Evolutionary conservation across 1,140 invertebrate genomes (phyloP).

Genomic region (Heliconius himera): DNA sequence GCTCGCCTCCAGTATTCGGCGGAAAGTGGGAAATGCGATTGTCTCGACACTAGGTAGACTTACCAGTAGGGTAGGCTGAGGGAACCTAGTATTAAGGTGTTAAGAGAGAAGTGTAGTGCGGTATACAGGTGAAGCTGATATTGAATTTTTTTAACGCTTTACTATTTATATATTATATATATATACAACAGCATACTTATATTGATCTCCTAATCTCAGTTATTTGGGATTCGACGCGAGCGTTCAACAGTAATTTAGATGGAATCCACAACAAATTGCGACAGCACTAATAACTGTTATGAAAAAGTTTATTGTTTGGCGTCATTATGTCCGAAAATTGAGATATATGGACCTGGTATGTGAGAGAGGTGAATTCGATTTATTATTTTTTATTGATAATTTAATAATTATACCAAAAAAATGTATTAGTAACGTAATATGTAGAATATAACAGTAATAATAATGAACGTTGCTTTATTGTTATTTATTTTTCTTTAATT

Average conservation of each 20-base stretch:
- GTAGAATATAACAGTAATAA: too few species aligned
- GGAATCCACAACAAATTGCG: slow-evolving; percentile 13
- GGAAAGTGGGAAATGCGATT: too few species aligned
- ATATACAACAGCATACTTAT: not conserved
- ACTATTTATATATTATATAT: not conserved
- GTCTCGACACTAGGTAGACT: too few species aligned
- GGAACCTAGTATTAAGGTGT: too few species aligned
- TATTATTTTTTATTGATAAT: not conserved
- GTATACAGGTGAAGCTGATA: too few species aligned
- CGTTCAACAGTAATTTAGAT: slow-evolving; percentile 6
- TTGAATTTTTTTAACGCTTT: too few species aligned
- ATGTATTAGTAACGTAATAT: too few species aligned
- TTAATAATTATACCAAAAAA: not conserved
- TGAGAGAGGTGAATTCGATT: not conserved
- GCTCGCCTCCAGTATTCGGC: too few species aligned
- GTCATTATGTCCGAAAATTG: not conserved
- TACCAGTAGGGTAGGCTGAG: too few species aligned
- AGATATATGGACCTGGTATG: not conserved
- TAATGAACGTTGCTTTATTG: too few species aligned
- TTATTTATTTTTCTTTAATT: too few species aligned
- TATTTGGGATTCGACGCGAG: slow-evolving; percentile 14
- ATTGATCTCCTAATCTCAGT: slow-evolving; percentile 6
- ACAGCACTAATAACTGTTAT: slow-evolving; percentile 17
- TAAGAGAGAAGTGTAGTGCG: too few species aligned
- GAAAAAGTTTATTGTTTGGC: slow-evolving; percentile 9